A percentile compares a stretch with the other conserved stretches of the same genome.
Evolutionary conservation across 2,113 vertebrate species (phyloP).

Genomic region (Elaphurus davidianus): DNA sequence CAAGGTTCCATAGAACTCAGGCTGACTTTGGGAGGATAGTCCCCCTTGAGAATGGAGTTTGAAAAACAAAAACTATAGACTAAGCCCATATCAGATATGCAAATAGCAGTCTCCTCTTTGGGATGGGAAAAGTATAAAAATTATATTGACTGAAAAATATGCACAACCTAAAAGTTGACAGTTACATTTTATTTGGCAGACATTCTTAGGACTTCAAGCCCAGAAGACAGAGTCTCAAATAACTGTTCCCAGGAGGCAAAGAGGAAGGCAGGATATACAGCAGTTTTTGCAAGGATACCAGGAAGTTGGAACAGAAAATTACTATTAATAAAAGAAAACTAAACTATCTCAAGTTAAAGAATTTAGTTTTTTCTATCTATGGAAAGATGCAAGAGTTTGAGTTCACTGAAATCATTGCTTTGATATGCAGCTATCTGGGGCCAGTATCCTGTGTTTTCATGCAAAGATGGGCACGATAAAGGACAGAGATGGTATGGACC

Average conservation of each 20-base stretch:
- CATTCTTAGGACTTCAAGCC: background rate
- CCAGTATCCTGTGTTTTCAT: background rate
- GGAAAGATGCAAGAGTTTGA: background rate
- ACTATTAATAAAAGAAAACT: background rate
- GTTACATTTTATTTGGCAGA: background rate
- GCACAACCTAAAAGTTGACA: background rate
- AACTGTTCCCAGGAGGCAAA: background rate
- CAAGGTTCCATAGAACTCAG: background rate
- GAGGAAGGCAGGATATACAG: background rate
- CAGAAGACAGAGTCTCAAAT: background rate
- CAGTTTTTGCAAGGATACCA: background rate
- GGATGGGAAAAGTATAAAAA: background rate
- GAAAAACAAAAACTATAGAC: background rate
- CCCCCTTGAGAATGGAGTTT: background rate
- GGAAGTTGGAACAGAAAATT: background rate
- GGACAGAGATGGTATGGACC: background rate
- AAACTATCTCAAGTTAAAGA: background rate
- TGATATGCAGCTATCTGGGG: background rate
- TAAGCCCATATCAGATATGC: background rate
- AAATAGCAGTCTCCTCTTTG: background rate
- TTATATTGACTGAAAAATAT: background rate
- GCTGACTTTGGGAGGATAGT: background rate
- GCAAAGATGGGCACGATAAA: background rate
- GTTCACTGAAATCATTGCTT: background rate
- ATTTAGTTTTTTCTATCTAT: background rate